Evolutionary conservation across 2,888 invertebrate genomes (phyloP), one percentile per base, ranked within the genome.

Genomic region (Cantharis nigra): DNA sequence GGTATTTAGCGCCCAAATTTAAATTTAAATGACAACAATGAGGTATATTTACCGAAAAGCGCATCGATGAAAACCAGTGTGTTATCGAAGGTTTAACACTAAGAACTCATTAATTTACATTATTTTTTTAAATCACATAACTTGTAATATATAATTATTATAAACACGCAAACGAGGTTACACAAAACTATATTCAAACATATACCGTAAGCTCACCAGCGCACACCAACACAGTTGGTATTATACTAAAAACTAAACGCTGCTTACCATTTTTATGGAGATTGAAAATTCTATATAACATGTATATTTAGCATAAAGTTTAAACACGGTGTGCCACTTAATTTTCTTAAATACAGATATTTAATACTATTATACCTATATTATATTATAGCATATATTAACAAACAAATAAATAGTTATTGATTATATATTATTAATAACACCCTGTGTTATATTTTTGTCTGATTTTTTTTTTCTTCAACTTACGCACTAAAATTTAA

Each of bases 211-310:
- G 49, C 33, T 73, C 49, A 16, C 7, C 71, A 67, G 67, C 72
- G 72, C 65, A 20, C 33, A 67, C 72, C 67, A 67, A 69, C 72
- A 73, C 72, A 73, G 65, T 67, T 69, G 33, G 67, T 73, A 62
- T 20, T 67, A 49, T 18, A 73, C 69, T 73, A 49, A 73, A 73
- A 67, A 23, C 67, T 69, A 49, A 73, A 73, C 72, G 33, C 67
- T 69, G 33, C 18, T 16, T 64, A 23, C 23, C 65, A 49, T 49
- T 49, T 49, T 49, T 49, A 49, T 49, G 49, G 49, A 49, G 49
- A 49, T 49, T n/a, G 49, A 49, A 49, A 49, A 49, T 49, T 49
- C n/a, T 49, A 7, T 49, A 49, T n/a, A 49, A 49, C n/a, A 49
- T 49, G 49, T n/a, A 49, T 4, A 49, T 49, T n/a, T 49, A n/a